phyloP scores from a whole-genome alignment of 2,888 invertebrate species.

The Chironomus riparius region DNA sequence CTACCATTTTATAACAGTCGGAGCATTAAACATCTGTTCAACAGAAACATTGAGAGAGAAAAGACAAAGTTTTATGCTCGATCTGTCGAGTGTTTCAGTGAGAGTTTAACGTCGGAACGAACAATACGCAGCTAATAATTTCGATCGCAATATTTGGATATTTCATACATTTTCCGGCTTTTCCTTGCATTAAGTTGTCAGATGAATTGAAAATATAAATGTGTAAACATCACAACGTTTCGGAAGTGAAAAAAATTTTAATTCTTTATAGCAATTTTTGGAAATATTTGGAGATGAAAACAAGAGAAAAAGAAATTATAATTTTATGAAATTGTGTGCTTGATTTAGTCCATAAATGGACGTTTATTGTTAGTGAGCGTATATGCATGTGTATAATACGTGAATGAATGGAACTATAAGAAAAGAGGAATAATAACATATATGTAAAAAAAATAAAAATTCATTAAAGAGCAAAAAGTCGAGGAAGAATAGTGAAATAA shows the following conservation, averaged over 20 bases:
- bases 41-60: neutral
- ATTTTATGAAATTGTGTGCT: neutral
- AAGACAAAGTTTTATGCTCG: neutral
- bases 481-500: neutral
- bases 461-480: slow-evolving; percentile 1
- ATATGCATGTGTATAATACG: slow-evolving; percentile 9
- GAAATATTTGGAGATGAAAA: neutral
- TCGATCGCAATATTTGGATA: slow-evolving; percentile 6
- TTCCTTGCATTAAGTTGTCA: slow-evolving; percentile 21
- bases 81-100: slow-evolving; percentile 8
- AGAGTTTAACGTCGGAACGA: slow-evolving; percentile 13
- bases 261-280: neutral
- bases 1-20: neutral
- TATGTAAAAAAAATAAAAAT: neutral
- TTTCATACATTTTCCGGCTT: slow-evolving; percentile 20
- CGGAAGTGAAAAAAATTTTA: too few relatives aligned
- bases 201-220: neutral
- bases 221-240: neutral
- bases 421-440: neutral
- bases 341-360: slow-evolving; percentile 22
- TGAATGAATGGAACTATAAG: slow-evolving; percentile 12
- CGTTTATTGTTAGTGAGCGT: slow-evolving; percentile 5
- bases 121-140: neutral
- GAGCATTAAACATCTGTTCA: neutral
- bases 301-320: neutral